These are phyloP conservation scores for Lasioglossum morio DNA, from an alignment of 2,888 invertebrate species.

Conservation along the genomic window DNA sequence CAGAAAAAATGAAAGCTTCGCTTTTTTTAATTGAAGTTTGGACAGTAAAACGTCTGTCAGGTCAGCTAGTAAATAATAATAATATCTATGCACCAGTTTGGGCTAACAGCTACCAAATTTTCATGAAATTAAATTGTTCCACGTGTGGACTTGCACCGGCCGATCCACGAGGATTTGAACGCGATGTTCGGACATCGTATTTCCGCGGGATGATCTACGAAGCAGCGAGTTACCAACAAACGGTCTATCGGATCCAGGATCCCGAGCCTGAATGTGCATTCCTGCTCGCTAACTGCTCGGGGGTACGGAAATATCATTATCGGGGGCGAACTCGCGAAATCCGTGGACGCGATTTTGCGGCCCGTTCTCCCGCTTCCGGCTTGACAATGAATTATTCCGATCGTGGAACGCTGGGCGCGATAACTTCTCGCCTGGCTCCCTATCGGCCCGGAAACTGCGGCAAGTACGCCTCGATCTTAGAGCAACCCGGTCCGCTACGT, in stretches of 20 bases:
- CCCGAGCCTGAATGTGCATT: conserved; percentile 12
- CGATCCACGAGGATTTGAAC: neutral
- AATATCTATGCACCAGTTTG: too few relatives aligned
- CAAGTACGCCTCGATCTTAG: neutral
- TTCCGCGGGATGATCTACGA: conserved; percentile 65
- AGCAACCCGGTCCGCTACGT: neutral
- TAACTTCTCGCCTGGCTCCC: neutral
- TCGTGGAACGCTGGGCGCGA: neutral
- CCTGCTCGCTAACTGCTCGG: conserved; percentile 1
- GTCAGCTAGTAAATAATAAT: too few relatives aligned
- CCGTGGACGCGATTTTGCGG: conserved; percentile 13
- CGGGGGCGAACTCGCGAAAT: neutral
- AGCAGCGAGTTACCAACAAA: conserved; percentile 54
- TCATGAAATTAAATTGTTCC: neutral
- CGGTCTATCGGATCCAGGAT: conserved; percentile 33
- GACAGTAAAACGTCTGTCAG: too few relatives aligned
- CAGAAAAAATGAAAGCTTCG: too few relatives aligned
- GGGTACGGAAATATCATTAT: conserved; percentile 12
- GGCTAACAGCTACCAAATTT: neutral
- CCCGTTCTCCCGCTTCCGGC: neutral
- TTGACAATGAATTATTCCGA: conserved; percentile 9
- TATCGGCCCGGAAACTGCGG: neutral
- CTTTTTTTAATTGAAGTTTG: too few relatives aligned
- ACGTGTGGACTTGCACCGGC: neutral
- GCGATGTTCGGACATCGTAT: conserved; percentile 32